These are phyloP conservation scores for Mantis religiosa DNA, from an alignment of 2,888 invertebrate species.

Conservation along the genomic window DNA sequence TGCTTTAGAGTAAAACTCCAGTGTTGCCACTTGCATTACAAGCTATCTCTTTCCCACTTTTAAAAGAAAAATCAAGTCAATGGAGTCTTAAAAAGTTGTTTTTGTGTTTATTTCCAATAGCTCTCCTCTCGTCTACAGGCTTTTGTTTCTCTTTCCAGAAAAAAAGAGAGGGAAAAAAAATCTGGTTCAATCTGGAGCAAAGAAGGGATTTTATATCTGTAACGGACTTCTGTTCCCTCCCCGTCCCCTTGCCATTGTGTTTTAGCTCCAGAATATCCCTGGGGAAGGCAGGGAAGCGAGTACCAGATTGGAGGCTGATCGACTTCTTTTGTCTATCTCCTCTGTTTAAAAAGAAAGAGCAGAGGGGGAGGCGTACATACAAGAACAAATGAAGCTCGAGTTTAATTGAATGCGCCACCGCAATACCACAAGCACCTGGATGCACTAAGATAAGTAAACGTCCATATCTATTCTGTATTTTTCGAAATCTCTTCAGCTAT, in stretches of 20 bases:
- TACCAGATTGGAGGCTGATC: not conserved
- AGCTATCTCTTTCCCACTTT: not conserved
- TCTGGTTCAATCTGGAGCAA: slow-evolving; percentile 3
- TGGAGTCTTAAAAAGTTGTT: slow-evolving; percentile 7
- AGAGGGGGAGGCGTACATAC: not conserved
- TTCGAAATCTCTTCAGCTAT: too few species aligned
- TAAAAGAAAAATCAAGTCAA: not conserved
- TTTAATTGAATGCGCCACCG: not conserved
- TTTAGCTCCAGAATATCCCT: not conserved
- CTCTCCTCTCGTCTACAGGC: not conserved
- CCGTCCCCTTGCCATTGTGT: not conserved
- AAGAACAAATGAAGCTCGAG: not conserved
- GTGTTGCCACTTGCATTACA: not conserved
- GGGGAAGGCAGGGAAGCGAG: not conserved
- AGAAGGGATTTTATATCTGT: slow-evolving; percentile 3
- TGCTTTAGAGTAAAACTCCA: not conserved
- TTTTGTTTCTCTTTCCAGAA: not conserved
- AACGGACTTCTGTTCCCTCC: not conserved
- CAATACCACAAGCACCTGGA: not conserved
- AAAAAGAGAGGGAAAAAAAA: not conserved
- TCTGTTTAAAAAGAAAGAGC: not conserved
- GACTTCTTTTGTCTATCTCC: not conserved
- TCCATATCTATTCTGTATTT: not conserved
- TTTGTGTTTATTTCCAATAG: slow-evolving; percentile 6
- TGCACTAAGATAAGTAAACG: not conserved